Conservation (phyloP, 2,797 vertebrate genomes). For the Eulemur rubriventer region DNA sequence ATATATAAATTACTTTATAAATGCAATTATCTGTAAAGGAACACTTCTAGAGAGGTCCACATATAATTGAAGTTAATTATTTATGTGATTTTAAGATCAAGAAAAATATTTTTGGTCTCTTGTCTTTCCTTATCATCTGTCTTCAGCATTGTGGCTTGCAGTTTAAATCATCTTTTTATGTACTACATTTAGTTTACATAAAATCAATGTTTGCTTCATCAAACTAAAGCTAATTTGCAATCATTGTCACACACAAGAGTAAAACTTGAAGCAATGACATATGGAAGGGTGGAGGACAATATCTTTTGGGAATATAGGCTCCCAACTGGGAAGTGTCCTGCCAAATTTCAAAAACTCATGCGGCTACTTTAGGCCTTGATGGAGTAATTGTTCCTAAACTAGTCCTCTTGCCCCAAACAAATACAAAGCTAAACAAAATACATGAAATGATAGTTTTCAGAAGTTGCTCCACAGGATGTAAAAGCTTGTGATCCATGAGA, state of each 20-base stretch:
- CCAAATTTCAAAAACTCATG: neutral
- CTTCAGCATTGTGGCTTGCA: neutral
- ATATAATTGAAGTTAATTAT: neutral
- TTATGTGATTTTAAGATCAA: neutral
- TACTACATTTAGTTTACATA: neutral
- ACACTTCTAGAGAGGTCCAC: neutral
- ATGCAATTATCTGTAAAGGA: neutral
- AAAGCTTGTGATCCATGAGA: neutral
- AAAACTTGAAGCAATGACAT: neutral
- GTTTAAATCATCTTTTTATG: neutral
- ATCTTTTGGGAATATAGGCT: neutral
- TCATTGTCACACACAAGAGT: neutral
- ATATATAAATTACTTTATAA: neutral
- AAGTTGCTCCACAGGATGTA: neutral
- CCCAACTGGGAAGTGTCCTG: neutral
- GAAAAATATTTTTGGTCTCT: neutral
- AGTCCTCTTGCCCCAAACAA: neutral
- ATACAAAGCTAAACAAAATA: neutral
- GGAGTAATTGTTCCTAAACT: neutral
- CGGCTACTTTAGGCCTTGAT: neutral
- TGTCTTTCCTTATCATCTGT: neutral
- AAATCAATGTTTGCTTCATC: neutral
- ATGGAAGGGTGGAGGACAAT: neutral
- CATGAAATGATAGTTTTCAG: neutral
- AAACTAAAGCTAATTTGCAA: neutral